Conservation (phyloP, 30 jellyfish, hydroid and myxozoan genomes). For the Haliclystus octoradiatus region DNA sequence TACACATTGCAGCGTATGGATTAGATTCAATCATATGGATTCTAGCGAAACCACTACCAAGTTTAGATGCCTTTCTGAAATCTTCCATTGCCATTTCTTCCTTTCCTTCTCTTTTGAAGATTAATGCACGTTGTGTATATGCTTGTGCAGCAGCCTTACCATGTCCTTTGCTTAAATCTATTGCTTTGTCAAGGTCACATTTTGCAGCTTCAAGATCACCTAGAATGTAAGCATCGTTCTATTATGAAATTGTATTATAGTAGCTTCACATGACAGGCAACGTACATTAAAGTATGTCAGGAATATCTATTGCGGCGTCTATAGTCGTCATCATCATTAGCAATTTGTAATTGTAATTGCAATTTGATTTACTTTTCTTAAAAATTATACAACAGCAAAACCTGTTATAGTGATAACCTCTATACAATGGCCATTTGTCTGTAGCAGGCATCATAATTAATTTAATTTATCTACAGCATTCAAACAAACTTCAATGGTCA, state of each 20-base stretch:
- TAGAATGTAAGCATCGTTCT: constrained; percentile 9
- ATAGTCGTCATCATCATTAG: no score
- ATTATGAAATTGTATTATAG: background rate
- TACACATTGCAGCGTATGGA: constrained; percentile 94
- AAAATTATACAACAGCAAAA: no score
- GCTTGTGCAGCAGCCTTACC: constrained; percentile 90
- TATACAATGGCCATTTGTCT: no score
- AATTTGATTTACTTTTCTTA: no score
- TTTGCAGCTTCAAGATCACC: constrained; percentile 60
- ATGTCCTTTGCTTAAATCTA: constrained; percentile 49
- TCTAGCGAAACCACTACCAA: constrained; percentile 73
- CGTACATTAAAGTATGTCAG: no score
- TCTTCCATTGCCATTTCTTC: constrained; percentile 62
- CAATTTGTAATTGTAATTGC: no score
- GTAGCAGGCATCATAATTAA: no score
- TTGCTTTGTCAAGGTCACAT: constrained; percentile 60
- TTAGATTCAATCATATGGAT: constrained; percentile 51
- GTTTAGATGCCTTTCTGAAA: constrained; percentile 57
- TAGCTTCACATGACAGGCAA: no score
- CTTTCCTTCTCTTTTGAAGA: constrained; percentile 39
- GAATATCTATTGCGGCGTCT: no score
- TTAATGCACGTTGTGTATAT: constrained; percentile 67
- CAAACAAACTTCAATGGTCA: no score
- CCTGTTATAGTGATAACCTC: no score
- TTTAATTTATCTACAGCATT: no score